Conservation (phyloP, 2,888 invertebrate genomes). For the Folsomia manolachei region DNA sequence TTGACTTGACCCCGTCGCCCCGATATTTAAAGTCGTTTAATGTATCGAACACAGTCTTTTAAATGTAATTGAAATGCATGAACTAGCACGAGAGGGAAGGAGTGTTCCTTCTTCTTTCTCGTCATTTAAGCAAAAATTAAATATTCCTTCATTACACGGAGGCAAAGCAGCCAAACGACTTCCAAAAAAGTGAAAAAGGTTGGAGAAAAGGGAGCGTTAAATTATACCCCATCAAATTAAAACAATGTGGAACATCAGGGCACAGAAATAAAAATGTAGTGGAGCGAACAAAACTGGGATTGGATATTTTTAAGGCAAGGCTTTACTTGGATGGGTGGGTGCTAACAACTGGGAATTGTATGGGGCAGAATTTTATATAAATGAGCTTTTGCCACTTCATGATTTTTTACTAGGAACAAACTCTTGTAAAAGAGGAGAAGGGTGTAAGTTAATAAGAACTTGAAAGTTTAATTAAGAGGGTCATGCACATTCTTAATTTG, state of each 20-base stretch:
- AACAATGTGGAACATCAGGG: neutral
- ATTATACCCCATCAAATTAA: neutral
- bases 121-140: slow-evolving; percentile 1
- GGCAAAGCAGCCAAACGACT: no score
- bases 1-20: neutral
- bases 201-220: neutral
- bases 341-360: no score
- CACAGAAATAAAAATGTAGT: slow-evolving; percentile 9
- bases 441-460: neutral
- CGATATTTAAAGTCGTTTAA: slow-evolving; percentile 8
- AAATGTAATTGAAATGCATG: slow-evolving; percentile 18
- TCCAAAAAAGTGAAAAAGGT: no score
- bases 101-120: slow-evolving; percentile 9
- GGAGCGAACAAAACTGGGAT: neutral
- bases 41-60: slow-evolving; percentile 11
- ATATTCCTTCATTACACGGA: slow-evolving; percentile 1
- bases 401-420: slow-evolving; percentile 7
- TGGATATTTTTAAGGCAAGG: no score
- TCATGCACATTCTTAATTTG: slow-evolving; percentile 22
- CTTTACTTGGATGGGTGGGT: slow-evolving; percentile 4
- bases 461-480: slow-evolving; percentile 20
- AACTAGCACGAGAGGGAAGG: slow-evolving; percentile 8
- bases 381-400: slow-evolving; percentile 19
- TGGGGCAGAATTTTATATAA: neutral
- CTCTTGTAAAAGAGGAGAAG: neutral